These are phyloP conservation scores for Hoplodrina ambigua DNA, from an alignment of 2,888 invertebrate genomes.

Conservation along the genomic window DNA sequence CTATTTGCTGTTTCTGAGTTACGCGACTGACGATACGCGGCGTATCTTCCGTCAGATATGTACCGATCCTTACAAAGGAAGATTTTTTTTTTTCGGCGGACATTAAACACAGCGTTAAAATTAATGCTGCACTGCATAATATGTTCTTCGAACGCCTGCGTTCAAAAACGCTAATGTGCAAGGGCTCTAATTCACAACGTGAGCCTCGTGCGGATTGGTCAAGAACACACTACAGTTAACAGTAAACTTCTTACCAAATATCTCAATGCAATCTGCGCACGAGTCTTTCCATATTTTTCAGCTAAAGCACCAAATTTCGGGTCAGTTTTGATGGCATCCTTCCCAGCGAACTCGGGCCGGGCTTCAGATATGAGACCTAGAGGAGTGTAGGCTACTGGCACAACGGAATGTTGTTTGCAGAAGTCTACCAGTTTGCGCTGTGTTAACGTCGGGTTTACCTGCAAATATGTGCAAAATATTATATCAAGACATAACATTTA, in stretches of 20 bases:
- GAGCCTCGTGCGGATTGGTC: too few species aligned
- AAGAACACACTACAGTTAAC: not conserved
- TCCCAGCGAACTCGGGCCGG: slow-evolving; percentile 84
- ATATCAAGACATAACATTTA: too few species aligned
- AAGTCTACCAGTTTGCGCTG: slow-evolving; percentile 93
- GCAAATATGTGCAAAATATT: slow-evolving; percentile 49
- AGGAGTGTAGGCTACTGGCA: slow-evolving; percentile 94
- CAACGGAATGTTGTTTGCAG: slow-evolving; percentile 92
- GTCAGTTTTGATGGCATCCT: slow-evolving; percentile 91
- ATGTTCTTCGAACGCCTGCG: too few species aligned
- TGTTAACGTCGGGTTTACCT: slow-evolving; percentile 92
- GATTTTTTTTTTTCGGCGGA: too few species aligned
- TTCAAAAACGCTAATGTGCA: too few species aligned
- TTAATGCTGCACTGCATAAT: too few species aligned
- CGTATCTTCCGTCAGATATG: too few species aligned
- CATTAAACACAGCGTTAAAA: too few species aligned
- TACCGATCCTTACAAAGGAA: too few species aligned
- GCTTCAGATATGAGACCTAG: slow-evolving; percentile 89
- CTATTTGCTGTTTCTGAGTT: too few species aligned
- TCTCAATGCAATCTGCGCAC: slow-evolving; percentile 92
- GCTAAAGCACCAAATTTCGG: slow-evolving; percentile 90
- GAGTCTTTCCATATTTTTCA: slow-evolving; percentile 91
- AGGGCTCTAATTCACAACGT: too few species aligned
- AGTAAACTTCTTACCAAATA: slow-evolving; percentile 90
- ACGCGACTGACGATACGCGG: too few species aligned